Evolutionary conservation across 2,113 vertebrate genomes (phyloP), one percentile per base, ranked within the genome.

Genomic region (Cichladusa arquata): DNA sequence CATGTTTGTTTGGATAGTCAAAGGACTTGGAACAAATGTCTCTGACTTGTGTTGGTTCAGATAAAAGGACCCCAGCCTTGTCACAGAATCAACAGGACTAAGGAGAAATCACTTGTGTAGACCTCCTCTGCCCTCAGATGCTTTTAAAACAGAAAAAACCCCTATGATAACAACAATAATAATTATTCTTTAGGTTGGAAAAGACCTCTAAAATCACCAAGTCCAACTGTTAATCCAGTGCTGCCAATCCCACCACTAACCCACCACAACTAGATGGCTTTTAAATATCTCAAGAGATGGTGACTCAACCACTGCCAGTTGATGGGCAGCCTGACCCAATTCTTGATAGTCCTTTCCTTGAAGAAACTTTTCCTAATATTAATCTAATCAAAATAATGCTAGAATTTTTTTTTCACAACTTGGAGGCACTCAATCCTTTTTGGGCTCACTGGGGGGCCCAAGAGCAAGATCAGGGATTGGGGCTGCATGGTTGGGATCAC

Each of bases 1-100:
- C 0, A 1, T 96, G 97, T 95, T 97, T 97, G 95, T 96, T 97
- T 95, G 88, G 77, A 92, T 87, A 97, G 87, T 86, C 67, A 67
- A 95, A 96, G 91, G 90, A 88, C 92, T 96, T 89, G 83, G 70
- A 93, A 92, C 78, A 93, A 97, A 97, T 87, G 95, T 90, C 88
- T 95, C 61, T 14, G 9, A 45, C 53, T 90, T 86, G 34, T 31
- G 54, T 92, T 92, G 61, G 45, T 82, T 90, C 65, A 96, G 91
- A 95, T 97, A 82, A 97, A 93, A 95, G 74, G 79, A 95, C 31
- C 56, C 19, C 16, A 11, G 84, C 65, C 87, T 95, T 73, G 62
- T 77, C 82, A 86, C 60, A 87, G 93, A 90, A 92, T 95, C 88
- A 82, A 44, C 0, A 1, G 62, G 42, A 51, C 53, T 76, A 62